Conservation (phyloP, 2,888 invertebrate species). For the Drosophila falleni region DNA sequence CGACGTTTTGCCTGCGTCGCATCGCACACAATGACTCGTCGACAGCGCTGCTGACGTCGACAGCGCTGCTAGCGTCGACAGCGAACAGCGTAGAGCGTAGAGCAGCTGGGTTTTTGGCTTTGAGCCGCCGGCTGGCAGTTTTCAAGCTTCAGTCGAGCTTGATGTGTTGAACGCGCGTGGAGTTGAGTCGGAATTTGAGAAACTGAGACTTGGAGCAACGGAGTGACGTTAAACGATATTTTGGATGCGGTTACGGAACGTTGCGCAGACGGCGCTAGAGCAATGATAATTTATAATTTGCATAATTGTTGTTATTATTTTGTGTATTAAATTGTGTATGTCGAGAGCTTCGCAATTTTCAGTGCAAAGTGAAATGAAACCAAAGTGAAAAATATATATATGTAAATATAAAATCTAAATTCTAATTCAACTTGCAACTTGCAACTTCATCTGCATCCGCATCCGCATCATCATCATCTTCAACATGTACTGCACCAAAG, state of each 20-base stretch:
- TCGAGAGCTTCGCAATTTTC: slow-evolving; percentile 47
- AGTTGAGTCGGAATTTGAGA: slow-evolving; percentile 13
- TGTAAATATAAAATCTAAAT: slow-evolving; percentile 5
- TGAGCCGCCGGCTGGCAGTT: slow-evolving; percentile 61
- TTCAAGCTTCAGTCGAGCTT: slow-evolving; percentile 70
- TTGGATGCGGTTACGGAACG: slow-evolving; percentile 57
- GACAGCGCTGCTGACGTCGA: slow-evolving; percentile 32
- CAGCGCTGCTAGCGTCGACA: slow-evolving; percentile 15
- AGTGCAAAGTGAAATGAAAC: slow-evolving; percentile 69
- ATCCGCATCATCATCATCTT: slow-evolving; percentile 1
- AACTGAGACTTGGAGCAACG: neutral
- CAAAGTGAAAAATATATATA: slow-evolving; percentile 55
- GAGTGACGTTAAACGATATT: slow-evolving; percentile 8
- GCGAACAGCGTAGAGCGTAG: slow-evolving; percentile 4
- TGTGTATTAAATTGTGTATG: slow-evolving; percentile 59
- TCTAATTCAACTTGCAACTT: slow-evolving; percentile 28
- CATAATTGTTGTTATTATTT: slow-evolving; percentile 75
- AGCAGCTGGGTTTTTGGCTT: slow-evolving; percentile 58
- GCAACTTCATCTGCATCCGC: slow-evolving; percentile 11
- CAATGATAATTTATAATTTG: slow-evolving; percentile 80
- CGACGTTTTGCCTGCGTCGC: slow-evolving; percentile 37
- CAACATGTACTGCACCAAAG: slow-evolving; percentile 89
- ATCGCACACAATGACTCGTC: slow-evolving; percentile 70
- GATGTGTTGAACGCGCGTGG: slow-evolving; percentile 59
- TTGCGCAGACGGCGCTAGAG: slow-evolving; percentile 63